Evolutionary conservation across 2,113 vertebrate species (phyloP), one percentile per base, ranked within the genome.

Genomic region (Rhineura floridana): DNA sequence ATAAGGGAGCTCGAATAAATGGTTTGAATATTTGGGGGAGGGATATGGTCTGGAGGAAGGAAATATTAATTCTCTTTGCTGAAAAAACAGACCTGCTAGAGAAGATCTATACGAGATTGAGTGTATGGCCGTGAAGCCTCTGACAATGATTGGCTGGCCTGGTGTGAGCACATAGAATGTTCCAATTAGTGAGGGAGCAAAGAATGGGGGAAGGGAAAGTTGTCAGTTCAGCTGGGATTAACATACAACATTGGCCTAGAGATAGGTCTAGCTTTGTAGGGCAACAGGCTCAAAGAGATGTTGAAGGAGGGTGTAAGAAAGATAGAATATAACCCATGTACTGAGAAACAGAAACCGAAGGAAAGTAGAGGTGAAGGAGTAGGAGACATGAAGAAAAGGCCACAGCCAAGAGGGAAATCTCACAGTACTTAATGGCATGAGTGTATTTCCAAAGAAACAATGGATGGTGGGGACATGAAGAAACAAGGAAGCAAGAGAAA

Each of bases 1-100:
- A 97, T 94, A 91, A 90, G 93, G 95, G 96, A 96, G 95, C 95
- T 95, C 95, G 97, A 97, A 97, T 96, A 95, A 97, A 97, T 97
- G 98, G 98, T 98, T 98, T 96, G 97, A 98, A 98, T 98, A 98
- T 99, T 98, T 98, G 96, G 65, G 67, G 39, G 36, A 33, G 36
- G 19, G 30, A 62, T 46, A 25, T 1, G 42, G 12, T 23, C 36
- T 6, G 59, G 42, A 21, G 81, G 72, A 50, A 88, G 87, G 55
- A 83, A 98, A 98, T 98, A 98, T 98, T 98, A 98, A 98, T 98
- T 98, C 97, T 98, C 97, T 97, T 91, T 88, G 96, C 96, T 89
- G 91, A 96, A 30, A 33, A 73, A 59, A 46, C 42, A 46, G 67
- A 19, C 11, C 12, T 63, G 25, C 39, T 72, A 25, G 30, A 50